phyloP scores from a whole-genome alignment of 2,888 invertebrate species.

The Alviniconcha strummeri region DNA sequence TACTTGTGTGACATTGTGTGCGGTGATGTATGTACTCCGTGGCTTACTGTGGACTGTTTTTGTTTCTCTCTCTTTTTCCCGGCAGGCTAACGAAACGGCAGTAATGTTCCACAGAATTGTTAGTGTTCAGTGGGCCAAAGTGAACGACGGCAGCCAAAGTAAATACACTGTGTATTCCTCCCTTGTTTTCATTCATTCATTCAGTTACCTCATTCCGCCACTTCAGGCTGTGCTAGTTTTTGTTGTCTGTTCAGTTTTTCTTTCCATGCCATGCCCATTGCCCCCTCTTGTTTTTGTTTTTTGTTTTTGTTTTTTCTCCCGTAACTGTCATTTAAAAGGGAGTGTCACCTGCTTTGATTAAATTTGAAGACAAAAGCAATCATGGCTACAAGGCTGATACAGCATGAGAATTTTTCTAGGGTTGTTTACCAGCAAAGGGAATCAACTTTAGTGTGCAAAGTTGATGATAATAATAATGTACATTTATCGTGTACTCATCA shows the following conservation, averaged over 20 bases:
- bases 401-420: too few species aligned
- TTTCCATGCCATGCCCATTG: too few species aligned
- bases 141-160: constrained; percentile 55
- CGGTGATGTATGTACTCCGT: neutral
- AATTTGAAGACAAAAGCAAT: too few species aligned
- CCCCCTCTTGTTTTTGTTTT: neutral
- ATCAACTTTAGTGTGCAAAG: too few species aligned
- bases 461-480: too few species aligned
- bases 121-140: constrained; percentile 78
- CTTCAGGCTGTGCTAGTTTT: constrained; percentile 19
- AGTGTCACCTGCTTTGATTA: too few species aligned
- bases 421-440: too few species aligned
- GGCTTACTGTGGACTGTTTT: constrained; percentile 29
- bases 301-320: neutral
- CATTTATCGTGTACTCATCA: too few species aligned
- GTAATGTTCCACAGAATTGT: constrained; percentile 87
- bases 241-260: constrained; percentile 5
- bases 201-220: constrained; percentile 15
- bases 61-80: constrained; percentile 35
- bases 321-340: neutral
- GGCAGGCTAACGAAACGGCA: constrained; percentile 84
- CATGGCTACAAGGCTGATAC: too few species aligned
- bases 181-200: constrained; percentile 17
- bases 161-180: constrained; percentile 33
- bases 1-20: too few species aligned